These are phyloP conservation scores for Lutjanus argentimaculatus DNA, from an alignment of 2,797 vertebrate genomes.

Conservation along the genomic window DNA sequence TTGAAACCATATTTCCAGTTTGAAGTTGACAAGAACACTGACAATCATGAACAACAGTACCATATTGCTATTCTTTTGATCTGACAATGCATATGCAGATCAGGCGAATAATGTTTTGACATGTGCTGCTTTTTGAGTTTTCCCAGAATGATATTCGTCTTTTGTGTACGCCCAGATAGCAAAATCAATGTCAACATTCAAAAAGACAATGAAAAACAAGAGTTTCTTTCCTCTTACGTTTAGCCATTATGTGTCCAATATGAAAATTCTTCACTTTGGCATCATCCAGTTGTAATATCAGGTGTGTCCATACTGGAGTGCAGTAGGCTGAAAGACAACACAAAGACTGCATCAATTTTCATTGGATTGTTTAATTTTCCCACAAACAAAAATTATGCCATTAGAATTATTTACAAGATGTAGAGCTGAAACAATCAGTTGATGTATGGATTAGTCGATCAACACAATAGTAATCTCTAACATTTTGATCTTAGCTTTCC, in stretches of 20 bases:
- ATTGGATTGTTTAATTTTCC: not conserved
- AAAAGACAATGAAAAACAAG: not conserved
- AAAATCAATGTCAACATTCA: conserved; percentile 1
- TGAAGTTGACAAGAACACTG: conserved; percentile 1
- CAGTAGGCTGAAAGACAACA: not conserved
- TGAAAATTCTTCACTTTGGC: not conserved
- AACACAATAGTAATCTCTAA: not conserved
- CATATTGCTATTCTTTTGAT: conserved; percentile 21
- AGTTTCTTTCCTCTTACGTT: not conserved
- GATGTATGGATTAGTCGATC: not conserved
- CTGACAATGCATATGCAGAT: not conserved
- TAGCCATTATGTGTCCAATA: not conserved
- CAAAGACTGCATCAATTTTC: not conserved
- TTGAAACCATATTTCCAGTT: not conserved
- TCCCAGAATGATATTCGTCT: not conserved
- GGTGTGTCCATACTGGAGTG: not conserved
- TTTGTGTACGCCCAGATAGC: not conserved
- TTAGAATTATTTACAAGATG: not conserved
- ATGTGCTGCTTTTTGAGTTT: conserved; percentile 1
- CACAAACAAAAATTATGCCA: not conserved
- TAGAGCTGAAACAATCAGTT: not conserved
- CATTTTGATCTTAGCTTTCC: too few relatives aligned
- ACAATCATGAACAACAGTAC: conserved; percentile 7
- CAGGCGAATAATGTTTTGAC: conserved; percentile 22
- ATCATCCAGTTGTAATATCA: not conserved